phyloP scores from a whole-genome alignment of 2,888 invertebrate species.

The Carcina quercana region DNA sequence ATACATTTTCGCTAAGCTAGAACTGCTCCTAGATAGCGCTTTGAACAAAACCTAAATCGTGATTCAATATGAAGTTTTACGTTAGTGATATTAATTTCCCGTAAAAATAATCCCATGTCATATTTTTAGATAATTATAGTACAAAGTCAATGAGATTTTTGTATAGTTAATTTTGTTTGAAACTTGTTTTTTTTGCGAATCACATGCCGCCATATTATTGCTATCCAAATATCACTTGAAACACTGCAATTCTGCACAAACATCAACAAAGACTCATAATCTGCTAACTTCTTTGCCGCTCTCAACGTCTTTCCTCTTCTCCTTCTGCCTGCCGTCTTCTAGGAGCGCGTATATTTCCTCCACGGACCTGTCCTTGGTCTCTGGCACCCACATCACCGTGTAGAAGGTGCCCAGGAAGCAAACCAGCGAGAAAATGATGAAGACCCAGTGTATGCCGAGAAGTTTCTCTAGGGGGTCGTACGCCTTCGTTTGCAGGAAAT shows the following conservation, averaged over 20 bases:
- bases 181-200: too few relatives aligned
- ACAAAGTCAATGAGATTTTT: too few relatives aligned
- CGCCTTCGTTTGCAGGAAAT: constrained; percentile 63
- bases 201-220: too few relatives aligned
- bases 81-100: too few relatives aligned
- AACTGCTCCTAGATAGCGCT: too few relatives aligned
- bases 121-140: too few relatives aligned
- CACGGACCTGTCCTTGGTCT: constrained; percentile 56
- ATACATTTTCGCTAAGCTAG: too few relatives aligned
- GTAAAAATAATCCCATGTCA: too few relatives aligned
- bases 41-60: too few relatives aligned
- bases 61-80: too few relatives aligned
- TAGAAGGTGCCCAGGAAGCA: constrained; percentile 61
- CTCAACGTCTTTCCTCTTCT: constrained; percentile 39
- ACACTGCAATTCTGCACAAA: neutral
- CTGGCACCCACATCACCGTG: constrained; percentile 61
- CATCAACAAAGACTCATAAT: constrained; percentile 37
- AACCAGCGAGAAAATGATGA: constrained; percentile 57
- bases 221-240: neutral
- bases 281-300: constrained; percentile 42
- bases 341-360: constrained; percentile 59
- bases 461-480: constrained; percentile 61
- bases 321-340: constrained; percentile 48
- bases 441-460: constrained; percentile 65
- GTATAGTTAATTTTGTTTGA: too few relatives aligned